These are phyloP conservation scores for Xylota sylvarum DNA, from an alignment of 2,888 invertebrate genomes.

Conservation along the genomic window DNA sequence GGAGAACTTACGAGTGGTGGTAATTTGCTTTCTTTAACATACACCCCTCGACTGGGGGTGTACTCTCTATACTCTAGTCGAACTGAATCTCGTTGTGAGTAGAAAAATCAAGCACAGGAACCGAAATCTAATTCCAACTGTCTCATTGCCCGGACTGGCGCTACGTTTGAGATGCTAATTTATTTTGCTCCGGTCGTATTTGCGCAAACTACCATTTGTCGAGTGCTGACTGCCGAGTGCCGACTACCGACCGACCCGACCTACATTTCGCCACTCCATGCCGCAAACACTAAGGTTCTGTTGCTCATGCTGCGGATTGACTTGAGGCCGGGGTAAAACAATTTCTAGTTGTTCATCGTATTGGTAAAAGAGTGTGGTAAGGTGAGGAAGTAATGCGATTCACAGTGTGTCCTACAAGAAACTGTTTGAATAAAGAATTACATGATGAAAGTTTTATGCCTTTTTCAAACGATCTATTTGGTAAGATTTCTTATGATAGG, in stretches of 20 bases:
- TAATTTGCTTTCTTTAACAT: slow-evolving; percentile 53
- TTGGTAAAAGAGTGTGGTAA: neutral
- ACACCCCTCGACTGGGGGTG: slow-evolving; percentile 15
- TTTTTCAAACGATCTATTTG: too few relatives aligned
- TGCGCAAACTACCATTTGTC: slow-evolving; percentile 27
- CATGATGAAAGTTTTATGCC: neutral
- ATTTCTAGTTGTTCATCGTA: slow-evolving; percentile 5
- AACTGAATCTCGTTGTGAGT: neutral
- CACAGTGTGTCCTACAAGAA: slow-evolving; percentile 7
- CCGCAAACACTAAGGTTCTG: slow-evolving; percentile 37
- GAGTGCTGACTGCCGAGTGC: slow-evolving; percentile 16
- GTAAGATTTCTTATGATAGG: too few relatives aligned
- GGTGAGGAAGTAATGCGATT: neutral
- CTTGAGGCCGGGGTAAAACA: slow-evolving; percentile 3
- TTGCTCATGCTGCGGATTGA: slow-evolving; percentile 26
- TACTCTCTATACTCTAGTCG: neutral
- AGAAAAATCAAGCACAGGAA: slow-evolving; percentile 50
- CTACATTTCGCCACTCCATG: slow-evolving; percentile 9
- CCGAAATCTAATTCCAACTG: slow-evolving; percentile 61
- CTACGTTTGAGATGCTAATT: slow-evolving; percentile 60
- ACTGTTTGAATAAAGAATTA: neutral
- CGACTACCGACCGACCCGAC: neutral
- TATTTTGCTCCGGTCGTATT: slow-evolving; percentile 41
- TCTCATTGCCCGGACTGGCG: slow-evolving; percentile 47
- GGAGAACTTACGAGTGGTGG: slow-evolving; percentile 15